phyloP scores from a whole-genome alignment of 1,140 invertebrate species.

The Drosophila lowei region DNA sequence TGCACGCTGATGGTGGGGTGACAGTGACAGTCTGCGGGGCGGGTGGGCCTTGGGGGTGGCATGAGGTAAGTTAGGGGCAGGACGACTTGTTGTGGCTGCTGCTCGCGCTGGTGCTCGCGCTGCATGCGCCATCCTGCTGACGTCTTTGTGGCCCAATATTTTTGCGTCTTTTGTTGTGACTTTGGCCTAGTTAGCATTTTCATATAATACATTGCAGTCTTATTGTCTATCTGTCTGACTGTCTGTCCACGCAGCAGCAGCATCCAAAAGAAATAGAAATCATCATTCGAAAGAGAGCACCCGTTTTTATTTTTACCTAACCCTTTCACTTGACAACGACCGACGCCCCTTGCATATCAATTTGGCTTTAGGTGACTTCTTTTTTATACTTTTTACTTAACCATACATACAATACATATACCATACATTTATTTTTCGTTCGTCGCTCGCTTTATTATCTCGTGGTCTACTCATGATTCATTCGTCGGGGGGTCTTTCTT shows the following conservation, averaged over 20 bases:
- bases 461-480: slow-evolving; percentile 58
- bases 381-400: slow-evolving; percentile 36
- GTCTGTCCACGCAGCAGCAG: slow-evolving; percentile 13
- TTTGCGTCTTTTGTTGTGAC: slow-evolving; percentile 61
- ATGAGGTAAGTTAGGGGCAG: background rate
- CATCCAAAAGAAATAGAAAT: slow-evolving; percentile 20
- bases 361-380: slow-evolving; percentile 41
- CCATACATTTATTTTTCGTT: background rate
- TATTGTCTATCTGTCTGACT: slow-evolving; percentile 6
- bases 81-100: slow-evolving; percentile 26
- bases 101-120: background rate
- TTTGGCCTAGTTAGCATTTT: slow-evolving; percentile 59
- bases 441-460: slow-evolving; percentile 3
- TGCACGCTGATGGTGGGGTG: background rate
- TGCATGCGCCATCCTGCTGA: slow-evolving; percentile 62
- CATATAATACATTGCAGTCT: slow-evolving; percentile 46
- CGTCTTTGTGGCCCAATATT: slow-evolving; percentile 62
- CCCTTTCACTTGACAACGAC: slow-evolving; percentile 17
- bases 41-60: slow-evolving; percentile 1
- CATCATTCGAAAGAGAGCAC: background rate
- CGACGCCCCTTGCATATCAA: slow-evolving; percentile 68
- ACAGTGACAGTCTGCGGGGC: slow-evolving; percentile 8
- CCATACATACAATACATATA: background rate
- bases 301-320: background rate
- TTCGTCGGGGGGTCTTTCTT: slow-evolving; percentile 41